Percentiles rank a stretch among this genome's conserved stretches.
Evolutionary conservation across 2,888 invertebrate genomes (phyloP).

Genomic region (Celastrina argiolus): DNA sequence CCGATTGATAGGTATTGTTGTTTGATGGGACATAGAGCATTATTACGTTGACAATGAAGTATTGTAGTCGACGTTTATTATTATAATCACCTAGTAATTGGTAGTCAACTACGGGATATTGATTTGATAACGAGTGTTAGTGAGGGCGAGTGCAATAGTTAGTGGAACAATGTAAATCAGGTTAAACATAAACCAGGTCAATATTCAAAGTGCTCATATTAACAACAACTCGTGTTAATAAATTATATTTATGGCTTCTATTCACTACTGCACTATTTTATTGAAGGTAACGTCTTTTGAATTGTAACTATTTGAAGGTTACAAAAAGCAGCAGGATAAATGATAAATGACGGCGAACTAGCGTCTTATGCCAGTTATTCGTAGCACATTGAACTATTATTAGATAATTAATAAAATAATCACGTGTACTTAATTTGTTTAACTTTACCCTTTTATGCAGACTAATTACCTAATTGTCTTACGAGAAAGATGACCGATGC

Average conservation of each 20-base stretch:
- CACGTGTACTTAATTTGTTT: too few relatives aligned
- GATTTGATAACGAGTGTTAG: slow-evolving; percentile 5
- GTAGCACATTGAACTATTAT: too few relatives aligned
- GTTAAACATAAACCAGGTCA: slow-evolving; percentile 11
- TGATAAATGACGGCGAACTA: too few relatives aligned
- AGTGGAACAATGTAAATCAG: background rate
- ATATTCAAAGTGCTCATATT: background rate
- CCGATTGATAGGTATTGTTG: background rate
- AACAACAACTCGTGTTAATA: background rate
- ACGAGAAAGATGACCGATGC: too few relatives aligned
- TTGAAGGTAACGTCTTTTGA: too few relatives aligned
- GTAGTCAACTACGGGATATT: slow-evolving; percentile 2
- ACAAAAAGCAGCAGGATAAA: too few relatives aligned
- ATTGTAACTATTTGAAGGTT: too few relatives aligned
- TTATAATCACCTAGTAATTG: background rate
- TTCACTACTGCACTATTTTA: too few relatives aligned
- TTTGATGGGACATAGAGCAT: background rate
- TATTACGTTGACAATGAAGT: background rate
- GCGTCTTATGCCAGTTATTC: too few relatives aligned
- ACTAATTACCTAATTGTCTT: too few relatives aligned
- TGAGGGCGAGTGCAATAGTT: background rate
- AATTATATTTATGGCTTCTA: background rate
- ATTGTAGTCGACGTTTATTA: background rate
- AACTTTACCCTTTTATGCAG: too few relatives aligned
- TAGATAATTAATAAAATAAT: too few relatives aligned